Base-by-base conservation (phyloP, 2,888 invertebrate species). In the Agelastica alni region DNA sequence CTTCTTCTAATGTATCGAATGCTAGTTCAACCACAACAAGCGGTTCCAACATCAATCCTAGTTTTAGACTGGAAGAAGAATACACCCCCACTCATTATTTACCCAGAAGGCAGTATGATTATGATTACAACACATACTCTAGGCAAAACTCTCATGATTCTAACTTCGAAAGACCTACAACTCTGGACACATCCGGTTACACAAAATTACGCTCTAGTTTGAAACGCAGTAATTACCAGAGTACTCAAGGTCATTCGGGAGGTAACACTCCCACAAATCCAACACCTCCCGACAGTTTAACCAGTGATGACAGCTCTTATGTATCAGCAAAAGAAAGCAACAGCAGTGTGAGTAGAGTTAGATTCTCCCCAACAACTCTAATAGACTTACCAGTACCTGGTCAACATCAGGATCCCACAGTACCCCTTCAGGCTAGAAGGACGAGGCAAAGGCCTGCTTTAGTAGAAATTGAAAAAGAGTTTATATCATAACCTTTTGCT, bases 301-400 rank as follows among this genome's bases (percentile, higher is more conserved):
- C 91, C 0, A 91, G 91, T 68, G 94, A 94, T 16, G 93, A 93
- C 70, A 90, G 91, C 69, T 91, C 91, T 34, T 94, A 93, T 75
- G 86, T 91, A 63, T 93, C 93, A 5, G 93, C 93, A 12, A 83
- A 90, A 68, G 91, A 91, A 68, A 85, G 86, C 58, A 80, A 85
- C 54, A 85, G 85, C 17, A 86, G 87, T n/a, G 84, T 84, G 57
- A 85, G 86, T 30, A 80, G 91, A 9, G 91, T 88, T 53, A 80
- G 87, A 52, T 90, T 90, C 77, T 91, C 91, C 42, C 91, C 92
- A 0, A 88, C 87, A 44, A 83, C 87, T 20, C 75, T 87, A 68
- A 79, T 87, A 62, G 88, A 86, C 69, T 77, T 84, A 62, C 81
- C 82, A 1, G 77, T 75, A 12, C 76, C 78, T 44, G 80, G 81